Percentiles rank a stretch among this genome's conserved stretches.
Conservation (phyloP, 2,113 vertebrate genomes). For the Paraplagusia blochii region DNA sequence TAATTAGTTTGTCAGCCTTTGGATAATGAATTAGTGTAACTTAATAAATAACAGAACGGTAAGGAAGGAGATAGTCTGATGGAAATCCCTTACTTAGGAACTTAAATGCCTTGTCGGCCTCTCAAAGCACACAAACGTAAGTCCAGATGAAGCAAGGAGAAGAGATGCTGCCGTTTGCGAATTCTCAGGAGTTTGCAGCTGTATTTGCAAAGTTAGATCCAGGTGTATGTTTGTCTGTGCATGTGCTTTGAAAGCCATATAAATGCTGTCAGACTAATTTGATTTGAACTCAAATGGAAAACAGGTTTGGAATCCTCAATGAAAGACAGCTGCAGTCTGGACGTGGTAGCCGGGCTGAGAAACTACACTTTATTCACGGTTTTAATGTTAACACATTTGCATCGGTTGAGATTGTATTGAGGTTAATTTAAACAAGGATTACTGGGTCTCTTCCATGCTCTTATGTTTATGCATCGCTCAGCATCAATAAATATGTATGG, state of each 20-base stretch:
- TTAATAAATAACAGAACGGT: constrained; percentile 16
- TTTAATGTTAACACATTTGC: too few species aligned
- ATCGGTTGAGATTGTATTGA: too few species aligned
- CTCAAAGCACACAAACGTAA: constrained; percentile 8
- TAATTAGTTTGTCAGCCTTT: constrained; percentile 1
- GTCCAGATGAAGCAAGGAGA: background rate
- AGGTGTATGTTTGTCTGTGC: constrained; percentile 23
- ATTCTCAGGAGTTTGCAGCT: background rate
- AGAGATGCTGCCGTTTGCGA: background rate
- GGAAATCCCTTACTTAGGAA: constrained; percentile 45
- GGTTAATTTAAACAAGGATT: too few species aligned
- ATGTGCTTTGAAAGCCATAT: constrained; percentile 47
- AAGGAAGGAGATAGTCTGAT: constrained; percentile 25
- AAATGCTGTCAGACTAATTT: constrained; percentile 65
- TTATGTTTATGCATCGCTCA: too few species aligned
- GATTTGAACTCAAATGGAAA: constrained; percentile 72
- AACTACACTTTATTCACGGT: background rate
- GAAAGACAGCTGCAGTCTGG: constrained; percentile 54
- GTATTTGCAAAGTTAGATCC: constrained; percentile 18
- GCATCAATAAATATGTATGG: too few species aligned
- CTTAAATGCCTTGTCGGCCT: constrained; percentile 47
- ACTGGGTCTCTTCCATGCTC: too few species aligned
- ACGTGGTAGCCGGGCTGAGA: constrained; percentile 52
- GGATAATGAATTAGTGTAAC: constrained; percentile 21
- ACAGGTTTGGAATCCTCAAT: constrained; percentile 63